Base-by-base conservation (phyloP, 2,888 invertebrate genomes). In the Blastobasis adustella region DNA sequence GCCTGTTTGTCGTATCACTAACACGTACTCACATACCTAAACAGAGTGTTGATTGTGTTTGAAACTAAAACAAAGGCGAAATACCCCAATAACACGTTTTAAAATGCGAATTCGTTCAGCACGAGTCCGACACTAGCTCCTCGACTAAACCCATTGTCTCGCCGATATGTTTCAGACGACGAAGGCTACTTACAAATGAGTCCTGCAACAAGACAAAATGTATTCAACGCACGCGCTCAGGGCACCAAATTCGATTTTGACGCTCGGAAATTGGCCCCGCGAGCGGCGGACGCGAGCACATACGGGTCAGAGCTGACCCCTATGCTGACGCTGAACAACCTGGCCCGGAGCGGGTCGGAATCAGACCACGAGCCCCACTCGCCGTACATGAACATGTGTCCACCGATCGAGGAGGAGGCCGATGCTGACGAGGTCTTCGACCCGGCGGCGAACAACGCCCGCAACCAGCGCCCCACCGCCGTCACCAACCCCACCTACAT, bases 141-240 rank as follows among this genome's bases (percentile, higher is more conserved):
- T 41, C 45, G 36, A 45, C 10, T 42, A 9, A 42, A 5, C 9
- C 8, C 9, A 47, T 57, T 46, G 37, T 50, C 36, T 49, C 23
- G 39, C 56, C 39, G 40, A 45, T 52, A 43, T 48, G 45, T 83
- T 82, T 51, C 81, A 77, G 81, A 86, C 56, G 82, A 82, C 46
- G 87, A 90, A 52, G 91, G 91, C 23, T 93, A 93, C 67, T 77
- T 92, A 51, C 90, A 90, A 67, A 92, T 93, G 92, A 91, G 89
- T 61, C 88, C 91, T 0, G 70, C 78, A 4, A 65, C 69, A n/a
- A 75, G 68, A 49, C 74, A 69, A 47, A 77, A 71, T 39, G 86
- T 90, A 65, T 92, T 91, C 72, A 92, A 91, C 67, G 91, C 92
- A 2, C 81, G 91, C 54, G 60, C 73, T 1, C 70, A 71, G 4